Percentiles rank a stretch among this genome's conserved stretches.
phyloP scores from a whole-genome alignment of 2,113 vertebrate genomes.

The Onychostoma macrolepis region DNA sequence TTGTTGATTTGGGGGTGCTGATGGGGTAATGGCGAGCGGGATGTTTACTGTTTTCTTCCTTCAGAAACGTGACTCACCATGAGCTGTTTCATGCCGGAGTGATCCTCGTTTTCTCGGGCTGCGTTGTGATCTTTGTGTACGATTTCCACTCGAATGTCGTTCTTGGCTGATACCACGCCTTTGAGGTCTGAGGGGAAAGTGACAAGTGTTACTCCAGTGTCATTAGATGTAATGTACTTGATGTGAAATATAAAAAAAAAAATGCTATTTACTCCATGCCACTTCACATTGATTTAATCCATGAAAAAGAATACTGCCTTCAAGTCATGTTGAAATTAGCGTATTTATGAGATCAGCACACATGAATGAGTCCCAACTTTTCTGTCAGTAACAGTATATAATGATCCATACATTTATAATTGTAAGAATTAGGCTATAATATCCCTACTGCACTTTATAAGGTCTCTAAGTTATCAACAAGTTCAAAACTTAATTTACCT shows the following conservation, averaged over 20 bases:
- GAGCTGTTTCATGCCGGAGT: slow-evolving; percentile 94
- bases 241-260: background rate
- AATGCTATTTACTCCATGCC: slow-evolving; percentile 22
- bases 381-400: background rate
- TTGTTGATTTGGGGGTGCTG: slow-evolving; percentile 24
- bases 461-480: background rate
- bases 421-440: background rate
- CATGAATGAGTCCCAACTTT: background rate
- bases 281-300: slow-evolving; percentile 36
- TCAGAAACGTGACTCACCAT: slow-evolving; percentile 84
- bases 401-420: background rate
- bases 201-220: background rate
- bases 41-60: background rate
- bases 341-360: background rate
- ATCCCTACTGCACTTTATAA: background rate
- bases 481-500: background rate
- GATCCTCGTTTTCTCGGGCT: slow-evolving; percentile 88
- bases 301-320: slow-evolving; percentile 7
- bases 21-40: background rate
- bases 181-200: slow-evolving; percentile 85
- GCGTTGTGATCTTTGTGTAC: slow-evolving; percentile 95
- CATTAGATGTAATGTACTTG: background rate
- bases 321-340: background rate
- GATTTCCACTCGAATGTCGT: slow-evolving; percentile 98
- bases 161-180: slow-evolving; percentile 95